Percentiles rank a stretch among this genome's conserved stretches.
Conservation (phyloP, 2,888 invertebrate species). For the Lasius platythorax region DNA sequence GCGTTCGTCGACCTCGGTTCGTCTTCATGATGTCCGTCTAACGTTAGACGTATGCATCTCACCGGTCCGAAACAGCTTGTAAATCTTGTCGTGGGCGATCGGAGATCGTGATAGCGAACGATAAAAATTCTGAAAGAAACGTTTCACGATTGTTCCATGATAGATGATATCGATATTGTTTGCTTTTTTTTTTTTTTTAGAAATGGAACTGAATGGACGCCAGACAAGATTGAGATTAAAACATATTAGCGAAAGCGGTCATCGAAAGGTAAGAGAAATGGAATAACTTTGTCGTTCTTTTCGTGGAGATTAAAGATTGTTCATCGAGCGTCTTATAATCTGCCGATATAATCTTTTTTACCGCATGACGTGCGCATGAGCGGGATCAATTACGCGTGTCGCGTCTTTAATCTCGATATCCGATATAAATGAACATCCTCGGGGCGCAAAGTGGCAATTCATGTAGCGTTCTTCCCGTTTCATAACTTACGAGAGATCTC, state of each 20-base stretch:
- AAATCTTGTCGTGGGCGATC: neutral
- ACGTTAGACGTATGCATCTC: neutral
- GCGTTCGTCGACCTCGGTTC: slow-evolving; percentile 15
- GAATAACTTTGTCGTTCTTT: neutral
- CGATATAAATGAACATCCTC: slow-evolving; percentile 39
- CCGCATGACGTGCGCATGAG: neutral
- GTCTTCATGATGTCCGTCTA: neutral
- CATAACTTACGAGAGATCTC: slow-evolving; percentile 46
- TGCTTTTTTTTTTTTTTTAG: neutral
- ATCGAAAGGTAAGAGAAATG: neutral
- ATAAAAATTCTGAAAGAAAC: neutral
- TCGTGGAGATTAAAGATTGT: slow-evolving; percentile 3
- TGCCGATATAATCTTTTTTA: slow-evolving; percentile 2
- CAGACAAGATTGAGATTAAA: neutral
- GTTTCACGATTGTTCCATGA: neutral
- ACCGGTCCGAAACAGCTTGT: neutral
- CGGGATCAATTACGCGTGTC: slow-evolving; percentile 41
- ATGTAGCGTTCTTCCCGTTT: slow-evolving; percentile 34
- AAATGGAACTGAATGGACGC: neutral
- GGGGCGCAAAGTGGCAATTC: slow-evolving; percentile 32
- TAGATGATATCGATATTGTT: neutral
- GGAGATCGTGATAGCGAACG: neutral
- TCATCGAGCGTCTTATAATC: neutral
- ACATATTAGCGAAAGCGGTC: neutral
- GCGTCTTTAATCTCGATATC: slow-evolving; percentile 41